Conservation (phyloP, 2,888 invertebrate species). For the Xestoiulus laeticollis region DNA sequence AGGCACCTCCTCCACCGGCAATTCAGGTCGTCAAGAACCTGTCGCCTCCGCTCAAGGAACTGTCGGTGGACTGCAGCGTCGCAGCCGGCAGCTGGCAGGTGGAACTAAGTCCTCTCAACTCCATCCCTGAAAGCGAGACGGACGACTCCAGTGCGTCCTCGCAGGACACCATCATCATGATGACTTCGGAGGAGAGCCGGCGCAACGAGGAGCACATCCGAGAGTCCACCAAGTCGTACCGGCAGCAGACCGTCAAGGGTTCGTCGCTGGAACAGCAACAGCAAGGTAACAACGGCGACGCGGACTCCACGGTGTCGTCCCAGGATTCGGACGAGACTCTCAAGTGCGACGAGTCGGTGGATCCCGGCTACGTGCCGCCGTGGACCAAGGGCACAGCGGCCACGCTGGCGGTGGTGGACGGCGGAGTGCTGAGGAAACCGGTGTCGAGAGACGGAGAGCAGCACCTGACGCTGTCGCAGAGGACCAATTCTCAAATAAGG, state of each 20-base stretch:
- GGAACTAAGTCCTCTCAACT: conserved; percentile 57
- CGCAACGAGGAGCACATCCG: conserved; percentile 57
- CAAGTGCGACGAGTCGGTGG: conserved; percentile 11
- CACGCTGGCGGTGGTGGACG: conserved; percentile 52
- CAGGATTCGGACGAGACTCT: conserved; percentile 53
- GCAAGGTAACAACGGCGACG: conserved; percentile 1
- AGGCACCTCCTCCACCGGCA: background rate
- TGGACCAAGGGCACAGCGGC: conserved; percentile 66
- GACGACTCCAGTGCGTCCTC: conserved; percentile 58
- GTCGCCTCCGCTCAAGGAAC: conserved; percentile 61
- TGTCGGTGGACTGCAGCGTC: conserved; percentile 57
- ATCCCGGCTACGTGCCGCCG: conserved; percentile 66
- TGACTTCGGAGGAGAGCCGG: conserved; percentile 58
- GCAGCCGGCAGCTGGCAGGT: conserved; percentile 55
- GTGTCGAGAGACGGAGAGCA: conserved; percentile 53
- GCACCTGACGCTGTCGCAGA: conserved; percentile 56
- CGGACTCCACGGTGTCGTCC: conserved; percentile 40
- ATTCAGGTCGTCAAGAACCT: background rate
- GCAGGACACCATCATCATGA: conserved; percentile 59
- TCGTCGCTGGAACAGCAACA: background rate
- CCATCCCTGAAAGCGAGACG: conserved; percentile 57
- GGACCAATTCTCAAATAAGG: conserved; percentile 67
- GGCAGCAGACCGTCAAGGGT: conserved; percentile 4
- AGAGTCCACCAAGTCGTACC: conserved; percentile 47
- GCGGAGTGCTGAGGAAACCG: conserved; percentile 31